Base-by-base conservation (phyloP, 2,113 vertebrate species). In the Corynorhinus townsendii region DNA sequence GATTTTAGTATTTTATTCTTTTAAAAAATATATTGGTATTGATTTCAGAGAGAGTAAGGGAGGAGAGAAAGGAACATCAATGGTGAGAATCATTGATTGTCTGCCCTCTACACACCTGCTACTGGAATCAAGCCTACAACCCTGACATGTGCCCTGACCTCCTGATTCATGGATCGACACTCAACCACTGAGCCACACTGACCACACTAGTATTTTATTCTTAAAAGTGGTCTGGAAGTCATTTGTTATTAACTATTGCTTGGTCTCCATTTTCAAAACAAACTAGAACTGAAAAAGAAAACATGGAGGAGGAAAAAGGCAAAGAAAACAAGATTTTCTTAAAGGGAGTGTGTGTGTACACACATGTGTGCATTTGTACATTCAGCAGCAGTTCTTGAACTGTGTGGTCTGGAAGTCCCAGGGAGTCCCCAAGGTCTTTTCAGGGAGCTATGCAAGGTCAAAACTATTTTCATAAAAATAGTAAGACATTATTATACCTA, bases 381-480 rank as follows among this genome's bases (percentile, higher is more conserved):
- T 30, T 20, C 4, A 82, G 15, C 11, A 45, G 33, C 17, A 68
- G 4, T 47, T 72, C 68, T 15, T 82, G 80, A 72, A 35, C 35
- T 71, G 12, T 75, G 68, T 72, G 49, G n/a, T 69, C 73, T 35
- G 3, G 52, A 85, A 20, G 30, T 11, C 4, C 9, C 33, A 33
- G 24, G 35, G 17, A 45, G 56, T 92, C 11, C 8, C 45, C 26
- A 40, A 24, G 16, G 16, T 26, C 52, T 94, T 92, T 72, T 38
- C 16, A 90, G 45, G 45, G 38, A 81, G 30, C 5, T 72, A 45
- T 43, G 0, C 62, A 92, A 85, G 24, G 35, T 95, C 59, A 92
- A 90, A 95, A 80, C 22, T 84, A 94, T 69, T 92, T 94, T 95
- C 76, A 47, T 90, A 87, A 88, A 85, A 77, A 45, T 68, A 66